Evolutionary conservation across 1,140 invertebrate genomes (phyloP).

Genomic region (Drosophila triauraria): DNA sequence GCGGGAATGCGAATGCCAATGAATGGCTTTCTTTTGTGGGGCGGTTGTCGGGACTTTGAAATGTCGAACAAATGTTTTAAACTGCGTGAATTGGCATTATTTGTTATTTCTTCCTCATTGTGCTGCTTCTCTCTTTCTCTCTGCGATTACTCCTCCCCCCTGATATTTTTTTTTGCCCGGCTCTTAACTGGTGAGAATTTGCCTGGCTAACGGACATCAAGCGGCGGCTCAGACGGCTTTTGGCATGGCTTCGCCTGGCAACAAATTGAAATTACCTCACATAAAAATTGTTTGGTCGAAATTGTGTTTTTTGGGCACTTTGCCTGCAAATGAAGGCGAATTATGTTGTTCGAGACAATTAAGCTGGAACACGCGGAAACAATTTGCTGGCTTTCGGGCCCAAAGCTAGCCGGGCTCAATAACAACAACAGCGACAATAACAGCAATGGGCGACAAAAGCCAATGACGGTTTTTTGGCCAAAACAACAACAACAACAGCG

Average conservation of each 20-base stretch:
- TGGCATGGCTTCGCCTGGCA: slow-evolving; percentile 11
- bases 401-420: slow-evolving; percentile 43
- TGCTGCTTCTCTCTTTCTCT: slow-evolving; percentile 32
- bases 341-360: slow-evolving; percentile 80
- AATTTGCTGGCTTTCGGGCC: slow-evolving; percentile 56
- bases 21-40: slow-evolving; percentile 71
- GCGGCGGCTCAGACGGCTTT: background rate
- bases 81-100: slow-evolving; percentile 81
- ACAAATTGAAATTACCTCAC: slow-evolving; percentile 80
- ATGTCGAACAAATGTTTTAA: slow-evolving; percentile 83
- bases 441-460: slow-evolving; percentile 25
- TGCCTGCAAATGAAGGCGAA: slow-evolving; percentile 67
- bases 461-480: slow-evolving; percentile 67
- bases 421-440: slow-evolving; percentile 39
- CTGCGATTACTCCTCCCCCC: slow-evolving; percentile 12
- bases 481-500: slow-evolving; percentile 33
- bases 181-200: slow-evolving; percentile 48
- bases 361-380: slow-evolving; percentile 80
- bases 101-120: slow-evolving; percentile 30
- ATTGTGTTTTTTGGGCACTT: slow-evolving; percentile 54
- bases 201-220: slow-evolving; percentile 19
- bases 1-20: slow-evolving; percentile 39
- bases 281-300: slow-evolving; percentile 61
- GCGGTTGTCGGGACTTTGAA: slow-evolving; percentile 59
- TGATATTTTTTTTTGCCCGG: slow-evolving; percentile 21